These are phyloP conservation scores for Hiodon tergisus DNA, from an alignment of 2,113 vertebrate genomes.

Conservation along the genomic window DNA sequence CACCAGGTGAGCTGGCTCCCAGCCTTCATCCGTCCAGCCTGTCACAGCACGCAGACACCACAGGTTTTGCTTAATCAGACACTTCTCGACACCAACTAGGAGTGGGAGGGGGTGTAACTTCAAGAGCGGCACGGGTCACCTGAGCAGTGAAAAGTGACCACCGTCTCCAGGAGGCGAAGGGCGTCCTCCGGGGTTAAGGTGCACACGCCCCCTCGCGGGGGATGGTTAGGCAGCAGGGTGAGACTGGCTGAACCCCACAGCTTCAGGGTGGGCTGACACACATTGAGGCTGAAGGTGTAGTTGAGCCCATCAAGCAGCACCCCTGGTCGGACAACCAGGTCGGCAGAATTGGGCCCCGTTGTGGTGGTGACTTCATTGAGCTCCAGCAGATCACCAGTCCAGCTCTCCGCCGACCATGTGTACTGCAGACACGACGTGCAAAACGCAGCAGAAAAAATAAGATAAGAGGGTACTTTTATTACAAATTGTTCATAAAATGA, in stretches of 20 bases:
- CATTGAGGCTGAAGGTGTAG: constrained; percentile 63
- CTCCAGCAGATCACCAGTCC: constrained; percentile 45
- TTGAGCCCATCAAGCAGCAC: constrained; percentile 42
- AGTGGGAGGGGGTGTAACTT: neutral
- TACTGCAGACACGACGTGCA: constrained; percentile 47
- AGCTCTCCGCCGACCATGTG: constrained; percentile 55
- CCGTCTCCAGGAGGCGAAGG: constrained; percentile 54
- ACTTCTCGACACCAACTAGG: neutral
- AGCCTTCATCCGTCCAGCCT: constrained; percentile 63
- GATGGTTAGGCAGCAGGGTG: constrained; percentile 40
- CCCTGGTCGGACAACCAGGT: constrained; percentile 54
- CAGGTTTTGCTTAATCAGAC: neutral
- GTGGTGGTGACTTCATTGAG: constrained; percentile 48
- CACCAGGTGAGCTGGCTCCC: constrained; percentile 54
- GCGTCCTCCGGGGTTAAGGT: constrained; percentile 48
- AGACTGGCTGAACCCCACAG: constrained; percentile 55
- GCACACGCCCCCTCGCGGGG: constrained; percentile 60
- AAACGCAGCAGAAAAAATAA: neutral
- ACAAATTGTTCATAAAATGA: neutral
- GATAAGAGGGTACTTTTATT: neutral
- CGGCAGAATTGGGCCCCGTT: constrained; percentile 42
- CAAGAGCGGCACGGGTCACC: constrained; percentile 45
- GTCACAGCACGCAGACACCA: constrained; percentile 13
- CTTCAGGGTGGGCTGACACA: constrained; percentile 41
- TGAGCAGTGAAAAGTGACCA: constrained; percentile 61